Evolutionary conservation across 2,888 invertebrate genomes (phyloP).

Genomic region (Phrixothrix hirtus): DNA sequence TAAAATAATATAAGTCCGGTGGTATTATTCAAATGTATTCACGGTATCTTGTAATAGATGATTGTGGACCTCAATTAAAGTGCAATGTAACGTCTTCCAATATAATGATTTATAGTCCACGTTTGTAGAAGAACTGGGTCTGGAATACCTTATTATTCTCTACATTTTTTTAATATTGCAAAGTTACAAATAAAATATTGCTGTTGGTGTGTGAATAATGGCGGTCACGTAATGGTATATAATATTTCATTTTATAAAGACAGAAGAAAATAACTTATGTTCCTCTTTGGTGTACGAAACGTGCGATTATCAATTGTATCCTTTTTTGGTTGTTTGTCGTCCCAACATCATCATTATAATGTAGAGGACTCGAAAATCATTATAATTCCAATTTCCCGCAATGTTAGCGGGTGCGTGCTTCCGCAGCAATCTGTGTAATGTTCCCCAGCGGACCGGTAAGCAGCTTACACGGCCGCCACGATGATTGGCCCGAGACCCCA

Average conservation of each 20-base stretch:
- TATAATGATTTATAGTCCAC: background rate
- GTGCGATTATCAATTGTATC: slow-evolving; percentile 10
- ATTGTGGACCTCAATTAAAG: no score
- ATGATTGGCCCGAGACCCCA: slow-evolving; percentile 49
- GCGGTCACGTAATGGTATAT: background rate
- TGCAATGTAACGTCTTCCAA: background rate
- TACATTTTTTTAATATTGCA: background rate
- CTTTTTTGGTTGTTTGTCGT: slow-evolving; percentile 16
- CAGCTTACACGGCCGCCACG: slow-evolving; percentile 50
- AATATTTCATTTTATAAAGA: no score
- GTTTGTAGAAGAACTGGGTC: no score
- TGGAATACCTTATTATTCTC: background rate
- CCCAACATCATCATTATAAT: slow-evolving; percentile 31
- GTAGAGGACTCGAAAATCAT: slow-evolving; percentile 36
- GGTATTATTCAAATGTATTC: no score
- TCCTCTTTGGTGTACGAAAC: background rate
- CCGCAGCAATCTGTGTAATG: slow-evolving; percentile 53
- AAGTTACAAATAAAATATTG: background rate
- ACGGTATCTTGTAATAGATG: no score
- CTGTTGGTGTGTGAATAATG: background rate
- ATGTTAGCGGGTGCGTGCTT: slow-evolving; percentile 39
- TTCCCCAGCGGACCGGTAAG: slow-evolving; percentile 51
- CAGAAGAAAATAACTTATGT: no score
- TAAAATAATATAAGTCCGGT: no score
- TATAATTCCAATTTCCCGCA: slow-evolving; percentile 40